phyloP scores from a whole-genome alignment of 2,888 invertebrate genomes.

The Nemotelus nigrinus region DNA sequence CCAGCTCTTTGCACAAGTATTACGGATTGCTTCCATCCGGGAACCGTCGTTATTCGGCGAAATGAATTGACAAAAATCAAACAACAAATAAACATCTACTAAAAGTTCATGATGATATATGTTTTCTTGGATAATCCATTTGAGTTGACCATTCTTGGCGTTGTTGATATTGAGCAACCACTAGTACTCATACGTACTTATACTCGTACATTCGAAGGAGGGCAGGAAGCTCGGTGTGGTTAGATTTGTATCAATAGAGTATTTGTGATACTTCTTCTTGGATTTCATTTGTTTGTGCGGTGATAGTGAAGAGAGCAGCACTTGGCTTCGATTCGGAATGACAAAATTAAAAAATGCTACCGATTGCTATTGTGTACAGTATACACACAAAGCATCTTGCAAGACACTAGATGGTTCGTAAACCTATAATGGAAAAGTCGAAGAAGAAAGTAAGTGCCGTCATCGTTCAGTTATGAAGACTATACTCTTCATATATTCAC shows the following conservation, averaged over 20 bases:
- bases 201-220: not conserved
- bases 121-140: slow-evolving; percentile 21
- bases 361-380: not conserved
- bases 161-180: slow-evolving; percentile 12
- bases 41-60: slow-evolving; percentile 3
- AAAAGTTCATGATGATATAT: slow-evolving; percentile 8
- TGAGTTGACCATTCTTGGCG: not conserved
- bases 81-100: slow-evolving; percentile 27
- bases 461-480: not conserved
- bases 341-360: slow-evolving; percentile 26
- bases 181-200: not conserved
- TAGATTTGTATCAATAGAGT: no score
- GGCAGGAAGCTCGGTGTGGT: no score
- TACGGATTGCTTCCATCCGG: no score
- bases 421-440: not conserved
- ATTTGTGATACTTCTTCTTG: not conserved
- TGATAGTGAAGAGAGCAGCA: no score
- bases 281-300: not conserved
- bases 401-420: no score
- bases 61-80: slow-evolving; percentile 27
- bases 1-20: no score
- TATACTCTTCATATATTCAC: not conserved
- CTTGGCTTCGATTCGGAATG: not conserved
- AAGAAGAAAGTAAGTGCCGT: slow-evolving; percentile 15
- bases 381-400: not conserved